A percentile compares a stretch with the other conserved stretches of the same genome.
Evolutionary conservation across 2,113 vertebrate species (phyloP).

Genomic region (Eupsittula cactorum): DNA sequence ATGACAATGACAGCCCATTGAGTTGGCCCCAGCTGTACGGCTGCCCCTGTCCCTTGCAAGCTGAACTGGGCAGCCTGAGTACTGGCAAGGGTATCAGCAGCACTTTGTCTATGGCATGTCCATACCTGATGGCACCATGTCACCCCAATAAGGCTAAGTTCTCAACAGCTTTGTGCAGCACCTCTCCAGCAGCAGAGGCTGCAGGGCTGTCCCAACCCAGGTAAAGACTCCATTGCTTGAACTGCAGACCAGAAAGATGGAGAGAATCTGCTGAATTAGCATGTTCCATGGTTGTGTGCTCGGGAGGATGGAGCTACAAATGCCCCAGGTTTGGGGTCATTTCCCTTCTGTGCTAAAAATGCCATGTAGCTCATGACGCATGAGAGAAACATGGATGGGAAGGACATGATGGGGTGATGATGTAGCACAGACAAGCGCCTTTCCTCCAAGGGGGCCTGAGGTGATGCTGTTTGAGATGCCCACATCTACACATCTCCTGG

Average conservation of each 20-base stretch:
- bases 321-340: neutral
- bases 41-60: neutral
- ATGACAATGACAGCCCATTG: neutral
- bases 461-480: neutral
- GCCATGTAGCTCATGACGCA: neutral
- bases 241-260: neutral
- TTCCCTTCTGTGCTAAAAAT: neutral
- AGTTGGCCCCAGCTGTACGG: neutral
- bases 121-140: neutral
- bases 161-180: neutral
- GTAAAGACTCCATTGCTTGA: fast-evolving
- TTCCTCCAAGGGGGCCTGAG: neutral
- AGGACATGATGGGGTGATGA: neutral
- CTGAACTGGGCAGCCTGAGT: neutral
- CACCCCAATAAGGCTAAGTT: neutral
- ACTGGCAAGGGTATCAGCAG: neutral
- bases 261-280: neutral
- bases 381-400: neutral
- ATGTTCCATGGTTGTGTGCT: neutral
- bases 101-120: too few relatives aligned
- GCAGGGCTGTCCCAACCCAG: neutral
- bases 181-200: fast-evolving
- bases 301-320: neutral
- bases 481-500: neutral
- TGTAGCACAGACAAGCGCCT: neutral